A percentile compares a stretch with the other conserved stretches of the same genome.
Evolutionary conservation across 2,888 invertebrate species (phyloP).

Genomic region (Cheilosia vernalis): DNA sequence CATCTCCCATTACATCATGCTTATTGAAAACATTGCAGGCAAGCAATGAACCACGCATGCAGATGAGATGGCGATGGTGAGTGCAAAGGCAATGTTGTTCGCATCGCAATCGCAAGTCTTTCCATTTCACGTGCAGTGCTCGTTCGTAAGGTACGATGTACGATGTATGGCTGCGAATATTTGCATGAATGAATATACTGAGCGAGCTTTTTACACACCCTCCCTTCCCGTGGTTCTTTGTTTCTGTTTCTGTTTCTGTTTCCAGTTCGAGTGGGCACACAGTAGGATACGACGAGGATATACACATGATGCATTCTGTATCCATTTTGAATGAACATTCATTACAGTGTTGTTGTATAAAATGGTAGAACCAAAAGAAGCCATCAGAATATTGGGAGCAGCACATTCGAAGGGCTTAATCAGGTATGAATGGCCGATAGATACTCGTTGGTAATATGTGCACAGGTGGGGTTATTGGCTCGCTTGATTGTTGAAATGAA

Average conservation of each 20-base stretch:
- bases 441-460: too few species aligned
- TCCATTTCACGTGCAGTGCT: neutral
- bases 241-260: constrained; percentile 1
- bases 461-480: neutral
- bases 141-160: neutral
- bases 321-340: constrained; percentile 13
- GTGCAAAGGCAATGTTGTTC: neutral
- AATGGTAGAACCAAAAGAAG: neutral
- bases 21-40: constrained; percentile 4
- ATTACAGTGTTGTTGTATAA: neutral
- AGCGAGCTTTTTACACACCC: constrained; percentile 3
- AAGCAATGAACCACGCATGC: neutral
- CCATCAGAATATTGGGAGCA: constrained; percentile 10
- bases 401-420: constrained; percentile 7
- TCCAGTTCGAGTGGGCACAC: too few species aligned
- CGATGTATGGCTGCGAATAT: neutral
- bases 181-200: constrained; percentile 25
- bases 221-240: neutral
- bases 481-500: constrained; percentile 3
- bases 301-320: neutral
- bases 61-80: neutral
- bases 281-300: too few species aligned
- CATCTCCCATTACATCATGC: neutral
- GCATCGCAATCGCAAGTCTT: neutral
- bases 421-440: constrained; percentile 2